Evolutionary conservation across 2,797 vertebrate genomes (phyloP).

Genomic region (Chelon labrosus): DNA sequence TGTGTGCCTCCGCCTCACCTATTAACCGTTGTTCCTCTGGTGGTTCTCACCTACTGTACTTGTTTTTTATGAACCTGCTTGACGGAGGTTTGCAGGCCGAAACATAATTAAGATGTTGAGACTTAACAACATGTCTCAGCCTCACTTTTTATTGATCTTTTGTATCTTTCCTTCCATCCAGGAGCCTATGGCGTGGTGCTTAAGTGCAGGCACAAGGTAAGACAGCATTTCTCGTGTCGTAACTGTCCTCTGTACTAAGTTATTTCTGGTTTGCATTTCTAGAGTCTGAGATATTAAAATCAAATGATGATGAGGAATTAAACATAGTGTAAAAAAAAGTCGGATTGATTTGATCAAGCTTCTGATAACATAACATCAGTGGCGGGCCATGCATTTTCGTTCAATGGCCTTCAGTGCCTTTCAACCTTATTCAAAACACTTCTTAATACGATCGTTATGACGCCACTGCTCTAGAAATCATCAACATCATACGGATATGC

Average conservation of each 20-base stretch:
- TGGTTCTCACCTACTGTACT: constrained; percentile 45
- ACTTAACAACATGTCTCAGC: constrained; percentile 11
- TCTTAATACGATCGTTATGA: too few relatives aligned
- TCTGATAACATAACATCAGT: background rate
- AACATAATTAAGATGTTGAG: constrained; percentile 45
- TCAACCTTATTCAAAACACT: too few relatives aligned
- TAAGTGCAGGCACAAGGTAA: constrained; percentile 90
- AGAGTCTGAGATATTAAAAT: background rate
- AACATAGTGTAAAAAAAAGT: background rate
- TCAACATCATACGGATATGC: too few relatives aligned
- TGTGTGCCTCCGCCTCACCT: constrained; percentile 50
- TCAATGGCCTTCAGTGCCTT: too few relatives aligned
- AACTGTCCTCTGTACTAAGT: background rate
- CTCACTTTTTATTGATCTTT: constrained; percentile 31
- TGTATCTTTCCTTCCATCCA: constrained; percentile 52
- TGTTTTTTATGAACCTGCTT: constrained; percentile 37
- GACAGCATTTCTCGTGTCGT: constrained; percentile 38
- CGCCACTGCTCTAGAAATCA: too few relatives aligned
- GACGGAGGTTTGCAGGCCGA: constrained; percentile 31
- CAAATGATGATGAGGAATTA: background rate
- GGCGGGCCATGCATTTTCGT: too few relatives aligned
- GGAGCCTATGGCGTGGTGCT: constrained; percentile 89
- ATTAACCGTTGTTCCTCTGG: constrained; percentile 48
- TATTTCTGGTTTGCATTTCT: background rate
- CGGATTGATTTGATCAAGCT: background rate